Base-by-base conservation (phyloP, 2,113 vertebrate genomes). In the Salvator merianae region DNA sequence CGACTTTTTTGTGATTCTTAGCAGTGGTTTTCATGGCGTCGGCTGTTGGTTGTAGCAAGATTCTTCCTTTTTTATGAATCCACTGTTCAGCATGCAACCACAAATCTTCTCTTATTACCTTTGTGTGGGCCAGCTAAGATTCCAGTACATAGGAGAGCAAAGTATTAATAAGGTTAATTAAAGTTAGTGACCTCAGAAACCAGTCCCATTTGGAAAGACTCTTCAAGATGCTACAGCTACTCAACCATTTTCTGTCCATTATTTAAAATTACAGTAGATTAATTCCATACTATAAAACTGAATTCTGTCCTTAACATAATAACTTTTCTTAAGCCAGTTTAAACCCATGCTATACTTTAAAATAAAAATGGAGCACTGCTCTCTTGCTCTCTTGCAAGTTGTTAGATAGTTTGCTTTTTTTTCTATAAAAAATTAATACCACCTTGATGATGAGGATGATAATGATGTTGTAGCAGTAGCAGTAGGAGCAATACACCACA, bases 151-250 rank as follows among this genome's bases (percentile, higher is more conserved):
- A 88, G 8, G 5, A 91, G 87, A 92, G 91, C n/a, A 36, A 83
- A 79, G 89, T 90, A 89, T 93, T 75, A 91, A 87, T 92, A 92
- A 93, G 92, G 91, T 92, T 94, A 93, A 93, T 93, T 94, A 93
- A 94, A 93, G 88, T 91, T 65, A 93, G 90, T 93, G 90, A 94
- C 93, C 92, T 91, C 79, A 69, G 83, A 83, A 93, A 81, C 85
- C 88, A 91, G 92, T 90, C 86, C 92, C 89, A 87, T 84, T 86
- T 87, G 91, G 90, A 93, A 82, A 83, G 83, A 79, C 86, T 81
- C 88, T 94, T 91, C 90, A 85, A 91, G 89, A 91, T 88, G 66
- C 90, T 91, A 92, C 89, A 91, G 87, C 87, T 90, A 88, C 70
- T 28, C 36, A 87, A 91, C 85, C 87, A 89, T 92, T 93, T 93